Evolutionary conservation across 2,888 invertebrate genomes (phyloP).

Genomic region (Andrena bicolor): DNA sequence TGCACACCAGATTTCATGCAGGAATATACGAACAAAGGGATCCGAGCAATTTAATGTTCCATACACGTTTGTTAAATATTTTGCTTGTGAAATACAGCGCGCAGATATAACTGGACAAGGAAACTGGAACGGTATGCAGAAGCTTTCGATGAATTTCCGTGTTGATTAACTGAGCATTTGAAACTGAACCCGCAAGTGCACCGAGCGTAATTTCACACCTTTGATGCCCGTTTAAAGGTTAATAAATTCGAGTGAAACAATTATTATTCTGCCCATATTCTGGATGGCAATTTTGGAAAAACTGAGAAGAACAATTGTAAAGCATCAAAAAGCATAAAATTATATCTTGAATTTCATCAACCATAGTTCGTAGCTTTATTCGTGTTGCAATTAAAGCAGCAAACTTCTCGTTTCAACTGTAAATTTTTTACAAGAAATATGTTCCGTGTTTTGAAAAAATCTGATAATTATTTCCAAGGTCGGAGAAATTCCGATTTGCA

Average conservation of each 20-base stretch:
- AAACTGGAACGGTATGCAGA: not conserved
- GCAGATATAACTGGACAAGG: not conserved
- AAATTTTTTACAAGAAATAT: no score
- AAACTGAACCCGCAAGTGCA: slow-evolving; percentile 7
- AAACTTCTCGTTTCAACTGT: not conserved
- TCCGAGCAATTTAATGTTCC: no score
- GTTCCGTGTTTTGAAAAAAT: no score
- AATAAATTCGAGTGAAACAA: not conserved
- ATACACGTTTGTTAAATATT: not conserved
- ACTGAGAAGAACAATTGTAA: not conserved
- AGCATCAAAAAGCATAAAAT: not conserved
- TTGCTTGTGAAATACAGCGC: not conserved
- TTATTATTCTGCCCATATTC: not conserved
- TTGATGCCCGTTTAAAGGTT: not conserved
- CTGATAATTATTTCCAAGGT: not conserved
- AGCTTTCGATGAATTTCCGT: slow-evolving; percentile 4
- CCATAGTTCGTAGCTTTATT: no score
- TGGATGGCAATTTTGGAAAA: not conserved
- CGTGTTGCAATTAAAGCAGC: slow-evolving; percentile 5
- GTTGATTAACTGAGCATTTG: not conserved
- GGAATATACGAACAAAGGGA: no score
- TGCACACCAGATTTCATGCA: no score
- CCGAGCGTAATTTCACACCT: slow-evolving; percentile 15
- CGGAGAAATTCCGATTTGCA: not conserved
- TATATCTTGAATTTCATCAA: not conserved